These are phyloP conservation scores for Scaptomyza caliginosa DNA, from an alignment of 2,888 invertebrate genomes.

Conservation along the genomic window DNA sequence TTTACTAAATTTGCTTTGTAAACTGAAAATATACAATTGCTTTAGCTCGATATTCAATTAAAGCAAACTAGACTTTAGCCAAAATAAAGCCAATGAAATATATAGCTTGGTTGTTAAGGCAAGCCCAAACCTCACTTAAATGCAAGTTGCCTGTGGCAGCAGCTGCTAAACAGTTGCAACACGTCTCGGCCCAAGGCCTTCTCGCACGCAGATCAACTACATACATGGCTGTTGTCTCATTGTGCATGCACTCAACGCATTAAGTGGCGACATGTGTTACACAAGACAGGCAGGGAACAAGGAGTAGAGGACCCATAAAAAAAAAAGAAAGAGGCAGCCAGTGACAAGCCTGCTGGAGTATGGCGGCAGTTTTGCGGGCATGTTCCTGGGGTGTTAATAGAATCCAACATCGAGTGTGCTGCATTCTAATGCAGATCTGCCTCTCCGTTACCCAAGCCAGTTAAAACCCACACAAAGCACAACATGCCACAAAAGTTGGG, in stretches of 20 bases:
- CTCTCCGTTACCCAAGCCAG: background rate
- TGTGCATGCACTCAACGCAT: slow-evolving; percentile 74
- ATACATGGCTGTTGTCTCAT: slow-evolving; percentile 54
- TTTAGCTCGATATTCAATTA: background rate
- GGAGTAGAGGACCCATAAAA: slow-evolving; percentile 8
- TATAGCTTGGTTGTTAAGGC: background rate
- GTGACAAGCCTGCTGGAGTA: background rate
- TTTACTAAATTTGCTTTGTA: too few species aligned
- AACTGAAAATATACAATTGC: too few species aligned
- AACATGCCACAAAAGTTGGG: slow-evolving; percentile 30
- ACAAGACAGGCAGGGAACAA: slow-evolving; percentile 35
- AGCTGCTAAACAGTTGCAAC: slow-evolving; percentile 23
- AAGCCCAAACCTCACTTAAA: background rate
- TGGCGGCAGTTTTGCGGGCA: slow-evolving; percentile 11
- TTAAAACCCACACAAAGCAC: too few species aligned
- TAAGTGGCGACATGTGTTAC: slow-evolving; percentile 77
- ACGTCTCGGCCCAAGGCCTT: slow-evolving; percentile 15
- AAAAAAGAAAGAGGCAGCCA: slow-evolving; percentile 10
- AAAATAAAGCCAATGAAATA: background rate
- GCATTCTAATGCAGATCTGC: slow-evolving; percentile 60
- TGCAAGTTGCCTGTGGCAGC: slow-evolving; percentile 39
- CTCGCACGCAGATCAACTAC: background rate
- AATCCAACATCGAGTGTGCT: slow-evolving; percentile 42
- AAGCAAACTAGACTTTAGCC: background rate
- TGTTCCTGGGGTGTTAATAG: slow-evolving; percentile 65